Percentiles rank a stretch among this genome's conserved stretches.
phyloP scores from a whole-genome alignment of 1,140 invertebrate species.

The Saxidomus purpurata region DNA sequence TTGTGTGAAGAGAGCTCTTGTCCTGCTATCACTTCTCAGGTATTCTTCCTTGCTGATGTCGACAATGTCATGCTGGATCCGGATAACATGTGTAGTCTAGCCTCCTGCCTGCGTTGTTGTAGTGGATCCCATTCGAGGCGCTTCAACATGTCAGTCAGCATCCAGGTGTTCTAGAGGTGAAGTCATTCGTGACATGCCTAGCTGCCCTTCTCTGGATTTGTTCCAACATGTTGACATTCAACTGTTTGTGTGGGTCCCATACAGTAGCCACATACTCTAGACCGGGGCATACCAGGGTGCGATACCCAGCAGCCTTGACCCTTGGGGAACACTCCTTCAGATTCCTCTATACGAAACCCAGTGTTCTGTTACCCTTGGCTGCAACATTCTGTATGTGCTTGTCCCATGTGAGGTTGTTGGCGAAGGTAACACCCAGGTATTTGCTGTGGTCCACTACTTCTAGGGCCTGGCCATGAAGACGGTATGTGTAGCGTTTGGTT shows the following conservation, averaged over 20 bases:
- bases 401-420: slow-evolving; percentile 32
- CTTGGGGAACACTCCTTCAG: slow-evolving; percentile 10
- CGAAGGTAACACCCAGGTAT: slow-evolving; percentile 7
- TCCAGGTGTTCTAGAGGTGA: too few relatives aligned
- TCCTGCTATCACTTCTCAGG: too few relatives aligned
- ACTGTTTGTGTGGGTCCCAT: slow-evolving; percentile 41
- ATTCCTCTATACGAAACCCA: slow-evolving; percentile 31
- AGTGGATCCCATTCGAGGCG: too few relatives aligned
- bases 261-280: slow-evolving; percentile 53
- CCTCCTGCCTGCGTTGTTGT: too few relatives aligned
- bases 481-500: background rate
- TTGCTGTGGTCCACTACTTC: background rate
- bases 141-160: too few relatives aligned
- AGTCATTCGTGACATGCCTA: too few relatives aligned
- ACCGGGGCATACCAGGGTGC: slow-evolving; percentile 33
- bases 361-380: slow-evolving; percentile 14
- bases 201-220: too few relatives aligned
- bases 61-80: too few relatives aligned
- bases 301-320: slow-evolving; percentile 18
- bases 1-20: too few relatives aligned
- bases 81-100: too few relatives aligned
- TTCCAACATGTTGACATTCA: background rate
- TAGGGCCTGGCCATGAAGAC: background rate
- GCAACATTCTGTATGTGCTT: slow-evolving; percentile 45
- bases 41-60: too few relatives aligned